These are phyloP conservation scores for Mimas tiliae DNA, from an alignment of 2,888 invertebrate species.

Conservation along the genomic window DNA sequence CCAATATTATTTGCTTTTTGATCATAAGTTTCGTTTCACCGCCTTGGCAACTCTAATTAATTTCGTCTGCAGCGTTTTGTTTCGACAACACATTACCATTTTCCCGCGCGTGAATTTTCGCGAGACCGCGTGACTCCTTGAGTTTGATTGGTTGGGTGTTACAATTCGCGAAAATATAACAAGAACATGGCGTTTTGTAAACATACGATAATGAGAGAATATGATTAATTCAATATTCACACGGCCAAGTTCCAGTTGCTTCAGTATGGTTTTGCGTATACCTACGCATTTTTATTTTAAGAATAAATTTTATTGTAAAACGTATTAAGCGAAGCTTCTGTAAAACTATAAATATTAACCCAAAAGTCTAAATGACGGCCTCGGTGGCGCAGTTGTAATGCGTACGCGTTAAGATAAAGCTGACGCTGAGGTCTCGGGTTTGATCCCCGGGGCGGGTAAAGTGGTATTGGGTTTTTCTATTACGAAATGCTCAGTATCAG, in stretches of 20 bases:
- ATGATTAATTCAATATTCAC: constrained; percentile 6
- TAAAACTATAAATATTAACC: too few species aligned
- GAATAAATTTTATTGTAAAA: too few species aligned
- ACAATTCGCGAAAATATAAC: constrained; percentile 22
- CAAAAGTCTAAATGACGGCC: too few species aligned
- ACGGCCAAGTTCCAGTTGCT: background rate
- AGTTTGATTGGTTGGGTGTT: constrained; percentile 17
- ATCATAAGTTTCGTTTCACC: background rate
- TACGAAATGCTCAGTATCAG: too few species aligned
- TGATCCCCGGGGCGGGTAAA: too few species aligned
- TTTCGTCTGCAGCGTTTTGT: constrained; percentile 18
- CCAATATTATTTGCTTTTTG: background rate
- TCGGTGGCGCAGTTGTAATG: too few species aligned
- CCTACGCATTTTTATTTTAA: background rate
- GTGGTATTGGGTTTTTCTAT: too few species aligned
- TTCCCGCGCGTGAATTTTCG: constrained; percentile 15
- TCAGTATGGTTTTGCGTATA: background rate
- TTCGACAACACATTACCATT: constrained; percentile 25
- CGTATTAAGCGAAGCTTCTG: too few species aligned
- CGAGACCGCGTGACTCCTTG: constrained; percentile 23
- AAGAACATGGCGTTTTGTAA: constrained; percentile 1
- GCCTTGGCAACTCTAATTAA: background rate
- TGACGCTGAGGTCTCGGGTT: too few species aligned
- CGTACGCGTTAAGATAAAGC: too few species aligned
- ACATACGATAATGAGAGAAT: constrained; percentile 19